Conservation (phyloP, 2,113 vertebrate species). For the Macquaria ambigua region DNA sequence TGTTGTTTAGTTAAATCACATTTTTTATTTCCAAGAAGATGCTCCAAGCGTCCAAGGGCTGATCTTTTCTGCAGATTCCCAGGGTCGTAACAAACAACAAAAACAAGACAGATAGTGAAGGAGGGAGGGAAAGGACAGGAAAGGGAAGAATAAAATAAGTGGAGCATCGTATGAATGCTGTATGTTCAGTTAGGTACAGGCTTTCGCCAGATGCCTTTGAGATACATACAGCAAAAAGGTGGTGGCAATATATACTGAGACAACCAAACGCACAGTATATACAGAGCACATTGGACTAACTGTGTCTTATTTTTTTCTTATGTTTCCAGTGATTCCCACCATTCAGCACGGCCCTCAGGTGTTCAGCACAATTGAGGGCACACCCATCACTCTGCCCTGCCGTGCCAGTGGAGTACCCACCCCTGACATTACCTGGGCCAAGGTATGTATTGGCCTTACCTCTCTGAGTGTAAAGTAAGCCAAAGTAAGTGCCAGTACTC, state of each 20-base stretch:
- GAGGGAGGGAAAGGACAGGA: not conserved
- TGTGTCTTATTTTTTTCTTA: not conserved
- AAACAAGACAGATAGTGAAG: constrained; percentile 1
- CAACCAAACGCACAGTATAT: not conserved
- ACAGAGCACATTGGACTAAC: not conserved
- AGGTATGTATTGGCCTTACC: constrained; percentile 83
- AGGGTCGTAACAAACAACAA: not conserved
- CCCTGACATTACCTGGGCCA: constrained; percentile 92
- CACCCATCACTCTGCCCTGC: constrained; percentile 90
- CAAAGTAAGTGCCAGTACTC: not conserved
- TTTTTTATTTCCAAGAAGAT: constrained; percentile 40
- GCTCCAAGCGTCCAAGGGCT: constrained; percentile 14
- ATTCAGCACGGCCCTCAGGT: constrained; percentile 96
- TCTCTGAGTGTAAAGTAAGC: not conserved
- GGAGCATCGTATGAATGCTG: not conserved
- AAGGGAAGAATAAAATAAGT: not conserved
- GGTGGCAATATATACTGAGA: not conserved
- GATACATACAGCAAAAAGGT: not conserved
- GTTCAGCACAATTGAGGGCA: constrained; percentile 94
- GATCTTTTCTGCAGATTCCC: constrained; percentile 41
- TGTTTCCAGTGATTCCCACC: constrained; percentile 89
- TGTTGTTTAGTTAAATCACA: constrained; percentile 22
- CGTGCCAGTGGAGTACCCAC: constrained; percentile 90
- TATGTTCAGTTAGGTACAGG: not conserved
- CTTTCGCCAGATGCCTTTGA: constrained; percentile 11